Base-by-base conservation (phyloP, 2,797 vertebrate genomes). In the Premnoplex brunnescens region DNA sequence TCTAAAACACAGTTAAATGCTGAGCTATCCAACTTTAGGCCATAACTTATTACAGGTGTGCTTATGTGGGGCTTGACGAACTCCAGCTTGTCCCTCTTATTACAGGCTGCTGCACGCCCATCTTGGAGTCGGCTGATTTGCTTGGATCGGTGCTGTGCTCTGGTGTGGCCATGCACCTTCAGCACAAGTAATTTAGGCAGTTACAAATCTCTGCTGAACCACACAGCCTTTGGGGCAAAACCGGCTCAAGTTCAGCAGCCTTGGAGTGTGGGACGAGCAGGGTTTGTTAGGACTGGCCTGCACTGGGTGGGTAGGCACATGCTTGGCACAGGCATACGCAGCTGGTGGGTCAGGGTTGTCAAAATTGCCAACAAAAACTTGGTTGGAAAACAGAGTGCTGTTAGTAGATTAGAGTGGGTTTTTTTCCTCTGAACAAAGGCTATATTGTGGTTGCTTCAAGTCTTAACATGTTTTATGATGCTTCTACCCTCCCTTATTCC, bases 251-350 rank as follows among this genome's bases (percentile, higher is more conserved):
- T 39, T 32, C 26, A 63, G 27, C 22, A 28, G 14, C 15, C 10
- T 67, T 4, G 1, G 60, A 44, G 0, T 9, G 4, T 5, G 43
- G 36, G 32, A 30, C 20, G 19, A 58, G 34, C 28, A 66, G 41
- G 23, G 10, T 16, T 28, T 6, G 4, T 48, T n/a, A 22, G 52
- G 36, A 32, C 15, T 76, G 48, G 23, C 19, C 46, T n/a, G 37
- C 21, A 16, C 9, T 0, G 1, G 20, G 24, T 36, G 37, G 48
- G 52, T 21, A 41, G 41, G 26, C 11, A 23, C 0, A 0, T 16
- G 30, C 14, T 34, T 27, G 54, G 32, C 32, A 32, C 14, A 15
- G 62, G 9, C 24, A 23, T 15, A 14, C 22, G 41, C 21, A 49
- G 46, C 8, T 30, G 23, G 32, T 4, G 3, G 46, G 32, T 58